phyloP scores from a whole-genome alignment of 2,888 invertebrate genomes.

The Lypha dubia region DNA sequence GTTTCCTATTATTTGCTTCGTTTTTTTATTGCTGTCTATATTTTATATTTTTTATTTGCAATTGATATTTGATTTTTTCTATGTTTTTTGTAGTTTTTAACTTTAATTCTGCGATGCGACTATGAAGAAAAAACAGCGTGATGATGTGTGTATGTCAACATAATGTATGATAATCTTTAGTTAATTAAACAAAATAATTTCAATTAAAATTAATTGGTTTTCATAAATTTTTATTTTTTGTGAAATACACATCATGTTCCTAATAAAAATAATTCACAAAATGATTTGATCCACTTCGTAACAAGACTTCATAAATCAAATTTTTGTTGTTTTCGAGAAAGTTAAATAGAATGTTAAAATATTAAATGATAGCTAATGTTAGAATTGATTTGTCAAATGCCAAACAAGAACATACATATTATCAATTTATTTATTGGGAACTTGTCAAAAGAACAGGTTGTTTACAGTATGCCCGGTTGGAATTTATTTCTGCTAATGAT shows the following conservation, averaged over 20 bases:
- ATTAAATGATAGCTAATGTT: neutral
- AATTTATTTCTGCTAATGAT: neutral
- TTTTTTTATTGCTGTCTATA: slow-evolving; percentile 15
- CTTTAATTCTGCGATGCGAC: neutral
- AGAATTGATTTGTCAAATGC: neutral
- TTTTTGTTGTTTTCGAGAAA: slow-evolving; percentile 1
- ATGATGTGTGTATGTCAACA: neutral
- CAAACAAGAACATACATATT: slow-evolving; percentile 26
- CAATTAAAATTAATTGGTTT: slow-evolving; percentile 6
- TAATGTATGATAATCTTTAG: neutral
- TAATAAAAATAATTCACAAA: neutral
- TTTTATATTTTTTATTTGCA: slow-evolving; percentile 5
- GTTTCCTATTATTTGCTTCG: neutral
- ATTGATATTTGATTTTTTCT: neutral
- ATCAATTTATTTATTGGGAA: neutral
- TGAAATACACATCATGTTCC: slow-evolving; percentile 12
- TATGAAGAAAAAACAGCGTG: neutral
- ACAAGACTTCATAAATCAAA: neutral
- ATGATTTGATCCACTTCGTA: slow-evolving; percentile 11
- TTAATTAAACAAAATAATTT: neutral
- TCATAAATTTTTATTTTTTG: too few species aligned
- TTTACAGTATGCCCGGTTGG: neutral
- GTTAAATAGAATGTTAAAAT: slow-evolving; percentile 26
- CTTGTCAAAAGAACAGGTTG: neutral
- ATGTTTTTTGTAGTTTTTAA: slow-evolving; percentile 1